Conservation (phyloP, 2,888 invertebrate species). For the Hyalella azteca region DNA sequence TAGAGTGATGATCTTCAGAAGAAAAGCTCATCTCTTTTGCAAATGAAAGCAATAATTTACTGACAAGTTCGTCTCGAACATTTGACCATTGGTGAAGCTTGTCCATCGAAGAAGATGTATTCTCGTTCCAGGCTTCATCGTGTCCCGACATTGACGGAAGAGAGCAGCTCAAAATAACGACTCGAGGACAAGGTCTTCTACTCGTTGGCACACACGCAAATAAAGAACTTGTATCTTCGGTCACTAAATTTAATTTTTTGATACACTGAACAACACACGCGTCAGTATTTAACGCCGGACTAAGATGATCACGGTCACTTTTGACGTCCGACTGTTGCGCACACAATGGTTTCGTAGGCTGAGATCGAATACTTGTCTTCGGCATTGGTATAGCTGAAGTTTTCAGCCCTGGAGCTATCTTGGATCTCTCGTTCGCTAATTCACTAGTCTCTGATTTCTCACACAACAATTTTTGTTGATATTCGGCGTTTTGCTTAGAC, state of each 20-base stretch:
- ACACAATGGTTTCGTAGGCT: not conserved
- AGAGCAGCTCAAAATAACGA: not conserved
- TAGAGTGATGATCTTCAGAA: too few species aligned
- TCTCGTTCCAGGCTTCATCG: not conserved
- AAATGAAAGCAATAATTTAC: constrained; percentile 18
- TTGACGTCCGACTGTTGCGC: too few species aligned
- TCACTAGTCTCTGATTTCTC: too few species aligned
- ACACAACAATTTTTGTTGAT: too few species aligned
- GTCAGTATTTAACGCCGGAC: too few species aligned
- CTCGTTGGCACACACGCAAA: too few species aligned
- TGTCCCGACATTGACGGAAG: not conserved
- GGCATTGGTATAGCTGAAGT: not conserved
- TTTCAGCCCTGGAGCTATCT: not conserved
- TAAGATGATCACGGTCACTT: too few species aligned
- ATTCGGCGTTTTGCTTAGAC: too few species aligned
- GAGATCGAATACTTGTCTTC: not conserved
- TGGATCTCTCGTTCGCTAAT: too few species aligned
- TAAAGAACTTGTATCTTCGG: not conserved
- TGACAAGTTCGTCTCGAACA: constrained; percentile 13
- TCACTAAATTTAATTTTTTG: not conserved
- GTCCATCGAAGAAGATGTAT: not conserved
- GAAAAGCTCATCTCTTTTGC: not conserved
- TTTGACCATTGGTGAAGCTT: not conserved
- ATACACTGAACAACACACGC: not conserved
- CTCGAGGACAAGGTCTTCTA: not conserved